phyloP scores from a whole-genome alignment of 64 coral and sea anemone genomes.

The Hydrozoanthus tunicans region DNA sequence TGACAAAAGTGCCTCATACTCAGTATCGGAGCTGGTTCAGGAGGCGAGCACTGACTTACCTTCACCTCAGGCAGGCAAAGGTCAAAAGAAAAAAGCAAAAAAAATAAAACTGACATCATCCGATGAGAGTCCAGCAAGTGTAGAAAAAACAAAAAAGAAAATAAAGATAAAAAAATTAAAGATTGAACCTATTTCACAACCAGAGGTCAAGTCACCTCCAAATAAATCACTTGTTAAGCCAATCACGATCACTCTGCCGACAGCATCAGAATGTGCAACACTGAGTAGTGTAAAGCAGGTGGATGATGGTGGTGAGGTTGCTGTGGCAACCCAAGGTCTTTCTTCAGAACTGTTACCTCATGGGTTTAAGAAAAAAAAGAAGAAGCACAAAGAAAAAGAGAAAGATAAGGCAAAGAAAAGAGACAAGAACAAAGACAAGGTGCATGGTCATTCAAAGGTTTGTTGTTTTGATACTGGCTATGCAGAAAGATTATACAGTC shows the following conservation, averaged over 20 bases:
- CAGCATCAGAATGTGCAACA: neutral
- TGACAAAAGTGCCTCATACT: constrained; percentile 55
- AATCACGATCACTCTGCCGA: constrained; percentile 25
- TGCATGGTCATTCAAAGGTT: constrained; percentile 36
- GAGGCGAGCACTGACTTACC: constrained; percentile 30
- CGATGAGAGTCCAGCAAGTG: constrained; percentile 30
- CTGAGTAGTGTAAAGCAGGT: neutral
- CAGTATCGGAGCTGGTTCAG: constrained; percentile 65
- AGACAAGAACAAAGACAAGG: constrained; percentile 60
- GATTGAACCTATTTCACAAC: neutral
- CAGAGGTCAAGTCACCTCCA: neutral
- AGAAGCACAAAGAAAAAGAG: constrained; percentile 91
- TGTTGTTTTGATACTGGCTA: neutral
- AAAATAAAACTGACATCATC: constrained; percentile 24
- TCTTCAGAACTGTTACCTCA: constrained; percentile 23
- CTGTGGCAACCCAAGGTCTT: neutral
- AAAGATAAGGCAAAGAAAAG: constrained; percentile 78
- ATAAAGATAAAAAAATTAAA: constrained; percentile 63
- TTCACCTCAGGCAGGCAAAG: neutral
- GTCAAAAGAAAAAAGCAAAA: constrained; percentile 50
- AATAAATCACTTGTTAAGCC: constrained; percentile 38
- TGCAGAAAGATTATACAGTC: neutral
- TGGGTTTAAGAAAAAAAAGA: constrained; percentile 77
- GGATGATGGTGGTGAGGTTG: neutral
- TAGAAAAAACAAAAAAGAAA: constrained; percentile 73